Evolutionary conservation across 2,888 invertebrate species (phyloP).

Genomic region (Phymatocera aterrima): DNA sequence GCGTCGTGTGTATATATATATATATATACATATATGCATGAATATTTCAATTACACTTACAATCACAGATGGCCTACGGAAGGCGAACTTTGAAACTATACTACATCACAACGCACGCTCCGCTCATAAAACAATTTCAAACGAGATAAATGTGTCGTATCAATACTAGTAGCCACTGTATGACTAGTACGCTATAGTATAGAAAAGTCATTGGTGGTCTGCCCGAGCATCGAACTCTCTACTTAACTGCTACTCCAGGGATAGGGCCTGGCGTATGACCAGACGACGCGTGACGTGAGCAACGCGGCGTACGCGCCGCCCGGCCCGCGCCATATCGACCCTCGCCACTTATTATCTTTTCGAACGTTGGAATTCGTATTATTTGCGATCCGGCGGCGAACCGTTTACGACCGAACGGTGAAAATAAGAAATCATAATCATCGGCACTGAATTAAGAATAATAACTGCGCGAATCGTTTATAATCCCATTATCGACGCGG

Average conservation of each 20-base stretch:
- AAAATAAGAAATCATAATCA: neutral
- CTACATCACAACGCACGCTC: no score
- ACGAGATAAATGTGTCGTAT: neutral
- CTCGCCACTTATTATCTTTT: neutral
- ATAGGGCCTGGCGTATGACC: slow-evolving; percentile 25
- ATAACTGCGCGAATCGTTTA: no score
- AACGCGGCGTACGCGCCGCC: slow-evolving; percentile 2
- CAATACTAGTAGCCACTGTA: neutral
- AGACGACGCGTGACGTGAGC: slow-evolving; percentile 26
- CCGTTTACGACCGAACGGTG: neutral
- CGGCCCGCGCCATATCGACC: neutral
- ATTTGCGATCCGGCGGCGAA: no score
- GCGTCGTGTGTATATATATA: no score
- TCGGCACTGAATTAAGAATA: no score
- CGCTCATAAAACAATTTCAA: no score
- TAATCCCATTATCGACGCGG: no score
- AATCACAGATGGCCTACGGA: no score
- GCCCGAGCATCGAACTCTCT: slow-evolving; percentile 26
- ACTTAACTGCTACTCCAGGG: slow-evolving; percentile 34
- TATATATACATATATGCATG: no score
- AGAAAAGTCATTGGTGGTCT: neutral
- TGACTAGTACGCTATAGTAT: neutral
- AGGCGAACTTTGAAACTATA: neutral
- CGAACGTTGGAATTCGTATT: no score
- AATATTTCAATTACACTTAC: no score